Evolutionary conservation across 2,888 invertebrate genomes (phyloP), one percentile per base, ranked within the genome.

Genomic region (Pasiphila rectangulata): DNA sequence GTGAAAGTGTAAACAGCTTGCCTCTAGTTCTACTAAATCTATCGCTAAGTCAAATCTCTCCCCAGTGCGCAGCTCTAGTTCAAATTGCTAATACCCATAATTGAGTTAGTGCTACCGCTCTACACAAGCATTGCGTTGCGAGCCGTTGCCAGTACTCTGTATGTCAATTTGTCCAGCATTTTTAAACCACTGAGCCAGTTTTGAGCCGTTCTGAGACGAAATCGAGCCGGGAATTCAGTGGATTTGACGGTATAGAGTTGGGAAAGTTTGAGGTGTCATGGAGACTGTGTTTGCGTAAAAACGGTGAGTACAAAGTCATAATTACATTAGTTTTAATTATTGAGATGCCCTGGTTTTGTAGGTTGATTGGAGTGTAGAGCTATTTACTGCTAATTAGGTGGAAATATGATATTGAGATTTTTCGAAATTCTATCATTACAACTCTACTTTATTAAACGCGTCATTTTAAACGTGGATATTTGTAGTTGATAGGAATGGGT

Each of bases 1-100:
- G n/a, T n/a, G n/a, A n/a, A n/a, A n/a, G n/a, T n/a, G n/a, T n/a
- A n/a, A n/a, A n/a, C n/a, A n/a, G n/a, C n/a, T n/a, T n/a, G n/a
- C n/a, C n/a, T n/a, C n/a, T n/a, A n/a, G n/a, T n/a, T n/a, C n/a
- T n/a, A n/a, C n/a, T n/a, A n/a, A 32, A 17, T 17, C 17, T 19
- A 32, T 32, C 36, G 24, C 23, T 12, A 36, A 24, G n/a, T 25
- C 38, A 38, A 27, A 25, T n/a, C 59, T 46, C 10, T 6, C 13
- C 6, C 1, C 10, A 13, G 15, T 21, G 9, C 48, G 34, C 82
- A 63, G 54, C 83, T 67, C 87, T 83, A 75, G 57, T 66, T 74
- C 73, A 80, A 82, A 84, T 83, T 78, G 83, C 79, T 88, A 88
- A 88, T 86, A 77, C 85, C 66, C 74, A 66, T 88, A 88, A 88